Percentiles rank a stretch among this genome's conserved stretches.
Evolutionary conservation across 1,140 invertebrate genomes (phyloP).

Genomic region (Cherax quadricarinatus): DNA sequence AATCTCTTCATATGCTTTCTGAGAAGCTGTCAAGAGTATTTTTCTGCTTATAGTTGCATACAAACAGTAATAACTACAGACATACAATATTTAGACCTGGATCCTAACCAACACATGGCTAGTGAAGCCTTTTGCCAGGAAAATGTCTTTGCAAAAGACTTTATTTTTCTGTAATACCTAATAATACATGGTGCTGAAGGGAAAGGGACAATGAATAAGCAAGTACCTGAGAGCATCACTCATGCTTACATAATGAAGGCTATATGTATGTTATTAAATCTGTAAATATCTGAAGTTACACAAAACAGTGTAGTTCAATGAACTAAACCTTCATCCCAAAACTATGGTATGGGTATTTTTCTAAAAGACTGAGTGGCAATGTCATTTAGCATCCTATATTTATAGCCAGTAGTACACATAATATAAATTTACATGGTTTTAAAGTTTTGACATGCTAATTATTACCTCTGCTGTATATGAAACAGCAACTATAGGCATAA

Average conservation of each 20-base stretch:
- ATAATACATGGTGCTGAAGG: background rate
- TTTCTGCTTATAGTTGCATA: constrained; percentile 4
- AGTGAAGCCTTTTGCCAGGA: background rate
- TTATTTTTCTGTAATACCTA: background rate
- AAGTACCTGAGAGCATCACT: background rate
- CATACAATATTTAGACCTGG: background rate
- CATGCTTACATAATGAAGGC: background rate
- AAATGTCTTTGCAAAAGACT: background rate
- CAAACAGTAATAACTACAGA: background rate
- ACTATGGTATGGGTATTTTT: background rate
- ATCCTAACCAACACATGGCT: background rate
- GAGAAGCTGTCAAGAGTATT: constrained; percentile 10
- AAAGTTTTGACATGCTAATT: no score
- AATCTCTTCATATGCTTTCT: constrained; percentile 6
- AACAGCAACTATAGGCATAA: background rate
- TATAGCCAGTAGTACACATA: background rate
- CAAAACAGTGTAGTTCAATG: background rate
- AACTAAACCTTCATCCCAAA: background rate
- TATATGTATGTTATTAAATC: background rate
- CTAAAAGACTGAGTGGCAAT: background rate
- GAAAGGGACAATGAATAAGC: background rate
- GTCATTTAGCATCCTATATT: background rate
- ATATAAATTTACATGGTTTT: background rate
- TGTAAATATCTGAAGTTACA: background rate
- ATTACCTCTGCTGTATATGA: background rate